A percentile compares a stretch with the other conserved stretches of the same genome.
Evolutionary conservation across 2,113 vertebrate species (phyloP).

Genomic region (Cololabis saira): DNA sequence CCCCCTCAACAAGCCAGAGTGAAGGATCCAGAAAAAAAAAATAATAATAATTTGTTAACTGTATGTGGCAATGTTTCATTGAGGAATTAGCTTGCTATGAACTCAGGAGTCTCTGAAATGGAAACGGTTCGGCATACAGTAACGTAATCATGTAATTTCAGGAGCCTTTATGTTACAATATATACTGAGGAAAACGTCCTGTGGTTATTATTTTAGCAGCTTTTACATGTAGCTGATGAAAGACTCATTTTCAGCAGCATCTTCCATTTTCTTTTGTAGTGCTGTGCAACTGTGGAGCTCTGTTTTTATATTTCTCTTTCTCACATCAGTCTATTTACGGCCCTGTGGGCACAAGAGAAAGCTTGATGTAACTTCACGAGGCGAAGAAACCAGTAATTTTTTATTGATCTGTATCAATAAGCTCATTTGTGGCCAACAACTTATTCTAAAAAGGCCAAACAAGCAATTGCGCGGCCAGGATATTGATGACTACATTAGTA

Average conservation of each 20-base stretch:
- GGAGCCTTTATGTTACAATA: neutral
- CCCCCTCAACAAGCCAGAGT: too few relatives aligned
- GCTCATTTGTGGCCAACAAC: slow-evolving; percentile 68
- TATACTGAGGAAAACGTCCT: neutral
- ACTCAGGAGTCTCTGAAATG: too few relatives aligned
- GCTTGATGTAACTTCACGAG: slow-evolving; percentile 43
- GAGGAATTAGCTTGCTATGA: neutral
- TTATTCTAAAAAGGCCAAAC: slow-evolving; percentile 63
- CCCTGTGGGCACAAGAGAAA: slow-evolving; percentile 9
- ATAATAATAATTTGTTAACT: too few relatives aligned
- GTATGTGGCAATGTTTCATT: neutral
- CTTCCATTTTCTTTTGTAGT: slow-evolving; percentile 2
- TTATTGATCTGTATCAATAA: slow-evolving; percentile 71
- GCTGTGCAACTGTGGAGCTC: neutral
- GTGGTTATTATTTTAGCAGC: neutral
- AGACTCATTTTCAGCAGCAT: neutral
- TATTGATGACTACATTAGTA: slow-evolving; percentile 43
- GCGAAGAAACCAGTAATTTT: slow-evolving; percentile 67
- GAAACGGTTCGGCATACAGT: neutral
- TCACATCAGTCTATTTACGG: slow-evolving; percentile 4
- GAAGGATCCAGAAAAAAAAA: too few relatives aligned
- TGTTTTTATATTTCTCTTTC: neutral
- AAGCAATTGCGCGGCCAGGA: slow-evolving; percentile 16
- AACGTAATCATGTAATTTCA: neutral
- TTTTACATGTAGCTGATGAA: slow-evolving; percentile 1